Conservation (phyloP, 1,140 invertebrate species). For the Choristoneura fumiferana region DNA sequence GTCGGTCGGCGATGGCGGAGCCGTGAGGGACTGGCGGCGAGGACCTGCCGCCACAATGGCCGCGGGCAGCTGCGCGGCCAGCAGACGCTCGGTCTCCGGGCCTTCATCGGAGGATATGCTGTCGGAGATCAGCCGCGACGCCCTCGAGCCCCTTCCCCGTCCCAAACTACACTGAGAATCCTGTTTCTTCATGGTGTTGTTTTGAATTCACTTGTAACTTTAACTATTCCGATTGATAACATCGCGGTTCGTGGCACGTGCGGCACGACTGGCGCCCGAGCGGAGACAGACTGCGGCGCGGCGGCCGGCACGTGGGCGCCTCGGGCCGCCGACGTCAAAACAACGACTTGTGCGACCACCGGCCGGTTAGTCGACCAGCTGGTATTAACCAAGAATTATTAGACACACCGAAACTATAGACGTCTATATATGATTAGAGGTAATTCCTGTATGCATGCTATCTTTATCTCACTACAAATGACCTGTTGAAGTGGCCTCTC, state of each 20-base stretch:
- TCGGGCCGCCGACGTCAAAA: slow-evolving; percentile 40
- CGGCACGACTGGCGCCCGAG: slow-evolving; percentile 50
- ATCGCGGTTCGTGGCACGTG: slow-evolving; percentile 37
- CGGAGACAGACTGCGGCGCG: slow-evolving; percentile 56
- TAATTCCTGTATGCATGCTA: background rate
- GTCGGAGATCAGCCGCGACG: slow-evolving; percentile 52
- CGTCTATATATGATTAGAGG: too few species aligned
- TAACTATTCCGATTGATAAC: slow-evolving; percentile 32
- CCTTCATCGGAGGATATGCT: slow-evolving; percentile 67
- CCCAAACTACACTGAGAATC: slow-evolving; percentile 43
- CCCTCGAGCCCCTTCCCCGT: slow-evolving; percentile 42
- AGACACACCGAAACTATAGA: too few species aligned
- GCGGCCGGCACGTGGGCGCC: background rate
- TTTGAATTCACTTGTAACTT: slow-evolving; percentile 48
- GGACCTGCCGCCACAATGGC: slow-evolving; percentile 40
- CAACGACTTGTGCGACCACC: slow-evolving; percentile 29
- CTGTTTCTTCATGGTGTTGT: slow-evolving; percentile 57
- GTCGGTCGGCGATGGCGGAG: slow-evolving; percentile 72
- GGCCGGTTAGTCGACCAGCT: background rate
- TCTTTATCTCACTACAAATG: background rate
- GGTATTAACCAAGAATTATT: too few species aligned
- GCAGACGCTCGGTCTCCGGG: slow-evolving; percentile 66
- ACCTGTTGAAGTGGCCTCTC: background rate
- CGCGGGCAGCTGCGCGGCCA: slow-evolving; percentile 49
- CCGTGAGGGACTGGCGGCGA: slow-evolving; percentile 68